Evolutionary conservation across 1,140 invertebrate genomes (phyloP).

Genomic region (Eriosoma lanigerum): DNA sequence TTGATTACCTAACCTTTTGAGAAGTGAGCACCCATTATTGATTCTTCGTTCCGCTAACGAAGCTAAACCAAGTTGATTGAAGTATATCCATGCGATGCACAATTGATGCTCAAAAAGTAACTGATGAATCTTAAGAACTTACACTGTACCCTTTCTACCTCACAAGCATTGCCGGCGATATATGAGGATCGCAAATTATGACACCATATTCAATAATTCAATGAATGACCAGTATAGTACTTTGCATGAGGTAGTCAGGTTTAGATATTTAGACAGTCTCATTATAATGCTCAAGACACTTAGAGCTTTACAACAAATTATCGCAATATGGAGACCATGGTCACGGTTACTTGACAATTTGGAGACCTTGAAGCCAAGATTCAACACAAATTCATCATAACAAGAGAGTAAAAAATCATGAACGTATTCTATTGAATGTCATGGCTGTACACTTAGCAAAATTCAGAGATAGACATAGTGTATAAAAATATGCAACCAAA

Average conservation of each 20-base stretch:
- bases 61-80: too few species aligned
- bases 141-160: too few species aligned
- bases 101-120: too few species aligned
- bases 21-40: too few species aligned
- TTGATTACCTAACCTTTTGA: too few species aligned
- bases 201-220: too few species aligned
- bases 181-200: background rate
- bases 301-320: conserved; percentile 9
- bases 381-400: background rate
- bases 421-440: background rate
- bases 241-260: background rate
- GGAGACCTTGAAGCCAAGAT: background rate
- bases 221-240: background rate
- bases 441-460: background rate
- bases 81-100: too few species aligned
- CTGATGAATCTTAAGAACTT: too few species aligned
- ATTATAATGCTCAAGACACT: background rate
- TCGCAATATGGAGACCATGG: background rate
- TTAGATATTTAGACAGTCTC: background rate
- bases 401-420: background rate
- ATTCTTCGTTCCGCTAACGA: too few species aligned
- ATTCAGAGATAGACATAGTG: too few species aligned
- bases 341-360: background rate
- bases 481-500: too few species aligned
- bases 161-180: background rate